phyloP scores from a whole-genome alignment of 2,113 vertebrate genomes.

The Acrocephalus arundinaceus region DNA sequence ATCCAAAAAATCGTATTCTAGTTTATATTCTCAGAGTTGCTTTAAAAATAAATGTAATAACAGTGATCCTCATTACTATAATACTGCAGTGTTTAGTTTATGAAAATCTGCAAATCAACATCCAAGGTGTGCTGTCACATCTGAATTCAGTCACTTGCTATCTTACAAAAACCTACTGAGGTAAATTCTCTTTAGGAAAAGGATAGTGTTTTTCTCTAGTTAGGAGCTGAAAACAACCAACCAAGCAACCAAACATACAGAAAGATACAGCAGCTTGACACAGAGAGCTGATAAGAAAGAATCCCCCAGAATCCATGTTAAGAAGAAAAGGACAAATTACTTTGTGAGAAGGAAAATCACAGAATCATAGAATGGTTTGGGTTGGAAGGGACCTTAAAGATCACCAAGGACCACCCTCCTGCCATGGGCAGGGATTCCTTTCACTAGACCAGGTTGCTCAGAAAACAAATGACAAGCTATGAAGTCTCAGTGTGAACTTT shows the following conservation, averaged over 20 bases:
- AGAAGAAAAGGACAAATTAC: not conserved
- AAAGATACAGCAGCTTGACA: not conserved
- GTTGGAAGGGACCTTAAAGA: not conserved
- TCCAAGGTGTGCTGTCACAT: not conserved
- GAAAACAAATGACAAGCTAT: not conserved
- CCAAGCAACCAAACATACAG: rapidly evolving
- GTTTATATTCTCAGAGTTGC: not conserved
- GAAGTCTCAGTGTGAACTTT: not conserved
- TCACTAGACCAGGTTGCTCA: not conserved
- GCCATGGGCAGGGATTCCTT: not conserved
- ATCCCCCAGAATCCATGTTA: not conserved
- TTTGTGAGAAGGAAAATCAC: not conserved
- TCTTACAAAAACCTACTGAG: not conserved
- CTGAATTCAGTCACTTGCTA: not conserved
- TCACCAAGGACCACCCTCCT: not conserved
- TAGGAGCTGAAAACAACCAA: not conserved
- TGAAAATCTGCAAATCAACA: not conserved
- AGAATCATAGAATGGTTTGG: not conserved
- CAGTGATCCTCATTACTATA: not conserved
- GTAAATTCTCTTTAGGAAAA: not conserved
- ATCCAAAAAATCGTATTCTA: not conserved
- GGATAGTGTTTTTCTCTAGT: not conserved
- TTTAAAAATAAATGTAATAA: not conserved
- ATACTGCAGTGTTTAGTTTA: not conserved
- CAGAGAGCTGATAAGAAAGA: not conserved